Base-by-base conservation (phyloP, 2,888 invertebrate genomes). In the Xanthorhoe spadicearia region DNA sequence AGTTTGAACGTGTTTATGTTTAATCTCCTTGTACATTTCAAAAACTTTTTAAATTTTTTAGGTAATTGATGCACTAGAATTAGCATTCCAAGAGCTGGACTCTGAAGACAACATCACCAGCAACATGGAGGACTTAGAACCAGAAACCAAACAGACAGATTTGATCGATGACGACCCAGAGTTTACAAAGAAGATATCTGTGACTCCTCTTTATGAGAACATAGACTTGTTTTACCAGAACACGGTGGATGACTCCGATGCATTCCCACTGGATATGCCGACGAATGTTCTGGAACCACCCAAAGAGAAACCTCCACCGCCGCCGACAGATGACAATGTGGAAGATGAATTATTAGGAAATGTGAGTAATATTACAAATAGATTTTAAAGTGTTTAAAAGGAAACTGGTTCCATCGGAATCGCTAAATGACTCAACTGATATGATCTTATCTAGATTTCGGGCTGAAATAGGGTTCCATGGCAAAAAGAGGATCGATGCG, bases 241-340 rank as follows among this genome's bases (percentile, higher is more conserved):
- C 59, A 73, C 79, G 4, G 77, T 82, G 38, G 84, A 86, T 35
- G 83, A 83, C 7, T 75, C 77, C 0, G 83, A 76, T 60, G 88
- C 89, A 0, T 95, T 95, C 75, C 94, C 92, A 2, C 81, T 95
- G 77, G 94, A 95, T 69, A 87, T 95, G 73, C 94, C 95, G 0
- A 87, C 94, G 6, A 94, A 94, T 80, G 91, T 87, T 49, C 72
- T 95, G 79, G 96, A 97, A 80, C 97, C 97, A 13, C 97, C 97
- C n/a, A 96, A 95, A 80, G 97, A 97, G 81, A 97, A 97, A 79
- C 97, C 97, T 32, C 97, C 97, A 1, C 97, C 97, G 10, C 96
- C 96, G 1, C 97, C 97, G 0, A 93, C 93, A 60, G 95, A 95
- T 61, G 92, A 93, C 54, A 74, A 66, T 10, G 76, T 74, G 6